Conservation (phyloP, 2,797 vertebrate genomes). For the Petrocephalus sullivani region DNA sequence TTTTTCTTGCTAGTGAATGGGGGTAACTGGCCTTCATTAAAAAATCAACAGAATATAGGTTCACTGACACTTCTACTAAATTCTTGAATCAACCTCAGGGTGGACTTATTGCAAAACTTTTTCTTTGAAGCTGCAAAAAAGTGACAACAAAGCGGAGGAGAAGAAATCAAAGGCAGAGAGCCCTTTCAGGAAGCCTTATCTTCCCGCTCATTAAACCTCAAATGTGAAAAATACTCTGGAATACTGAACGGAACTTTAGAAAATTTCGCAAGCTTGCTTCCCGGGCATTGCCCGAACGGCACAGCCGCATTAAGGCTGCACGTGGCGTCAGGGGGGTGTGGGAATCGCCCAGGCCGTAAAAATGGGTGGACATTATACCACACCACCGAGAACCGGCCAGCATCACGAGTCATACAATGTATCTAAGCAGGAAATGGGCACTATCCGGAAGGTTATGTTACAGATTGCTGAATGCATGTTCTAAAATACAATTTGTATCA, state of each 20-base stretch:
- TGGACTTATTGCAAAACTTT: slow-evolving; percentile 47
- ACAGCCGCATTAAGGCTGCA: slow-evolving; percentile 42
- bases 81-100: slow-evolving; percentile 33
- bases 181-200: slow-evolving; percentile 50
- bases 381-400: not conserved
- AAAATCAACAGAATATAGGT: slow-evolving; percentile 38
- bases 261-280: slow-evolving; percentile 45
- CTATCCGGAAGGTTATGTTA: not conserved
- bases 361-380: not conserved
- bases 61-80: slow-evolving; percentile 36
- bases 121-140: slow-evolving; percentile 56
- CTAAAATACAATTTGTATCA: not conserved
- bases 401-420: not conserved
- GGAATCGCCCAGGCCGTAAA: slow-evolving; percentile 40
- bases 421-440: not conserved
- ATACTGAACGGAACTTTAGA: slow-evolving; percentile 46
- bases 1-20: not conserved
- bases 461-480: not conserved
- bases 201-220: slow-evolving; percentile 52
- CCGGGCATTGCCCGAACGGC: slow-evolving; percentile 32
- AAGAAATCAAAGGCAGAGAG: slow-evolving; percentile 50
- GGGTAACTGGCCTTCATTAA: not conserved
- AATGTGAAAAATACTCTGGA: slow-evolving; percentile 45
- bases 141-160: slow-evolving; percentile 48
- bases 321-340: slow-evolving; percentile 38